Evolutionary conservation across 2,888 invertebrate genomes (phyloP).

Genomic region (Bellardia pandia): DNA sequence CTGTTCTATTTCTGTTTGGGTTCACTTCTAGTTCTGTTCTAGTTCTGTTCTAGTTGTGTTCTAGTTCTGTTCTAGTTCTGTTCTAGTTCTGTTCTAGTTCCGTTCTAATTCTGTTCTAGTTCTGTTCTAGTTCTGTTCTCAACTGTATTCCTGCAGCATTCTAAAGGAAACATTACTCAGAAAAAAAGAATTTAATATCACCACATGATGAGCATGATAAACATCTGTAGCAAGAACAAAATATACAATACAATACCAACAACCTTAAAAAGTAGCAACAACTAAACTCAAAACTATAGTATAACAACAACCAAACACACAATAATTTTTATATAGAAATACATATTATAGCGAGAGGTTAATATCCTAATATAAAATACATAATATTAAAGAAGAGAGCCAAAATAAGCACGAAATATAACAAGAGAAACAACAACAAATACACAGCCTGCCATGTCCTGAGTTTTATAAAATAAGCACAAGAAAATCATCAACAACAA

Average conservation of each 20-base stretch:
- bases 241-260: not conserved
- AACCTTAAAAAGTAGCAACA: conserved; percentile 44
- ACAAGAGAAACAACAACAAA: conserved; percentile 35
- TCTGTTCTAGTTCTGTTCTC: too few relatives aligned
- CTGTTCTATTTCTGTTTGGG: too few relatives aligned
- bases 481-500: conserved; percentile 18
- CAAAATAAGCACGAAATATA: not conserved
- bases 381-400: not conserved
- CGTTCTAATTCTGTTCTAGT: too few relatives aligned
- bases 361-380: conserved; percentile 63
- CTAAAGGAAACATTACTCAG: not conserved
- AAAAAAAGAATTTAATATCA: conserved; percentile 21
- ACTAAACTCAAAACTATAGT: conserved; percentile 44
- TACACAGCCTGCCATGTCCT: not conserved
- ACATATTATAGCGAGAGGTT: conserved; percentile 59
- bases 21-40: too few relatives aligned
- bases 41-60: too few relatives aligned
- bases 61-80: too few relatives aligned
- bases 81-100: too few relatives aligned
- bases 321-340: conserved; percentile 18
- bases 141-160: conserved; percentile 9
- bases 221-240: conserved; percentile 13
- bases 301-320: conserved; percentile 43
- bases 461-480: not conserved
- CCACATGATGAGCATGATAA: conserved; percentile 48